Evolutionary conservation across 2,888 invertebrate species (phyloP), one percentile per base, ranked within the genome.

Genomic region (Dromius quadrimaculatus): DNA sequence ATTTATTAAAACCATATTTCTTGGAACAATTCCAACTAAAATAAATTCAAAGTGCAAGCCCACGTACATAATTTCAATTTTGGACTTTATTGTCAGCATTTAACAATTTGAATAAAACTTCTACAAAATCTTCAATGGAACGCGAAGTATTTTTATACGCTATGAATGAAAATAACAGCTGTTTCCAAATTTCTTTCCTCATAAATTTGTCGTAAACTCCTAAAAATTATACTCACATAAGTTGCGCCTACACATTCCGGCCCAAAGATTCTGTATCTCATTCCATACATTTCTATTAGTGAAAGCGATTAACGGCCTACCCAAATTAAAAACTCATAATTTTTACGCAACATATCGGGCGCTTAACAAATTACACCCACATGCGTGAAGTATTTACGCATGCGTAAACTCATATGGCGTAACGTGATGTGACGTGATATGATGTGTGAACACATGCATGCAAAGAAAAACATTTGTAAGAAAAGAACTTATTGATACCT

Each of bases 261-360:
- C 5, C 13, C 45, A 19, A 47, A 28, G 28, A 54, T 54, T 19
- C 45, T 0, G 54, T 23, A 23, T 28, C 54, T 13, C 54, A n/a
- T n/a, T n/a, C n/a, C n/a, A n/a, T n/a, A 41, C n/a, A 13, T 13
- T 34, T 34, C 59, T 34, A 59, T 59, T 59, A 59, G 34, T 34
- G 59, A 59, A 59, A 59, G 59, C 34, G 34, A 8, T 59, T 34
- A 59, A 59, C 23, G 59, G 34, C 59, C 32, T 34, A 34, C 32
- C 59, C 36, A 59, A 59, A 59, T 59, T 59, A 59, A 59, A 59
- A 59, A 59, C 32, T 59, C 59, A 59, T 59, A 59, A 59, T 59
- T 59, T n/a, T 59, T 59, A 59, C 59, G 59, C 32, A 59, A 59
- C 59, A 59, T 34, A 50, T 19, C 28, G 28, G 15, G 5, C 50